Conservation (phyloP, 2,113 vertebrate genomes). For the Pongo abelii region DNA sequence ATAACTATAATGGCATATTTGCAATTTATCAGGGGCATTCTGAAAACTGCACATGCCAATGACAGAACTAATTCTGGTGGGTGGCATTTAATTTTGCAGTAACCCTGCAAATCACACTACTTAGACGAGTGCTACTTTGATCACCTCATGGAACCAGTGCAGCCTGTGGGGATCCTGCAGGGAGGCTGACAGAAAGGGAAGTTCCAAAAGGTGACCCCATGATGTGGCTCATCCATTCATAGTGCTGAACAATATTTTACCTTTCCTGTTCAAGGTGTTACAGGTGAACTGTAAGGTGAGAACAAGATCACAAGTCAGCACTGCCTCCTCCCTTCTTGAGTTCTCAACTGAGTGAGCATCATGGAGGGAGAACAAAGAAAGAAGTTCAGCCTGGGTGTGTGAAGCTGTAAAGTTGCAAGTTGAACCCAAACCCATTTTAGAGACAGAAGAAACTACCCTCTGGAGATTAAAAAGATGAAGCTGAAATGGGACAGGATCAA, state of each 20-base stretch:
- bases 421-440: background rate
- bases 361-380: background rate
- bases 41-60: conserved; percentile 13
- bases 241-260: background rate
- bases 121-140: background rate
- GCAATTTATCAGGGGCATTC: conserved; percentile 7
- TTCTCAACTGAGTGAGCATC: background rate
- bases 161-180: background rate
- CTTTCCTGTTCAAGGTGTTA: background rate
- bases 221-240: background rate
- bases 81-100: background rate
- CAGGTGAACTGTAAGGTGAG: conserved; percentile 22
- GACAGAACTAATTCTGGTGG: background rate
- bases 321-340: background rate
- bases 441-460: background rate
- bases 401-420: background rate
- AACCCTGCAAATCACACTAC: background rate
- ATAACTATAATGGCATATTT: background rate
- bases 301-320: background rate
- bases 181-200: background rate
- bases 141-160: background rate
- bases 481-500: conserved; percentile 1
- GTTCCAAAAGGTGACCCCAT: background rate
- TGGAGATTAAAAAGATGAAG: background rate
- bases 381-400: background rate